phyloP scores from a whole-genome alignment of 2,113 vertebrate genomes.

The Ictalurus punctatus region DNA sequence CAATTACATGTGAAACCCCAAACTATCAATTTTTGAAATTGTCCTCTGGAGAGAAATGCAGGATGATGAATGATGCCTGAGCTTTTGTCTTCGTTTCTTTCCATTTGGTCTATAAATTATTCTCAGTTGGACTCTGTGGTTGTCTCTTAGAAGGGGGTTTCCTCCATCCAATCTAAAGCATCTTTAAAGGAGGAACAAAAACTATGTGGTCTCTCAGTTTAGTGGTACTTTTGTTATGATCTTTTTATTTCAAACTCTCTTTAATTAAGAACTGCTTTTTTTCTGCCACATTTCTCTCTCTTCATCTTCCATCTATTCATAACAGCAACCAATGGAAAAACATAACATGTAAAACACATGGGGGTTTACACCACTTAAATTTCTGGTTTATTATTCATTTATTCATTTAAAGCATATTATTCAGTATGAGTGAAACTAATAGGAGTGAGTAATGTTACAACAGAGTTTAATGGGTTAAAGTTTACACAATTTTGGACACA shows the following conservation, averaged over 20 bases:
- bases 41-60: background rate
- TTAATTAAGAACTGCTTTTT: background rate
- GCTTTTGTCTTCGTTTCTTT: constrained; percentile 14
- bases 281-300: background rate
- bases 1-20: background rate
- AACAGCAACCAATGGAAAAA: background rate
- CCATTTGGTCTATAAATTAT: constrained; percentile 16
- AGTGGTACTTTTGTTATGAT: background rate
- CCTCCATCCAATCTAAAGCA: background rate
- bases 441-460: background rate
- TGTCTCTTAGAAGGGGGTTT: background rate
- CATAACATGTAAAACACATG: background rate
- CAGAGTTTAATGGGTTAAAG: background rate
- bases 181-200: background rate
- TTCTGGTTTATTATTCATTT: background rate
- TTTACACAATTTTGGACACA: background rate
- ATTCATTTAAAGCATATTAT: constrained; percentile 1
- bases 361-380: background rate
- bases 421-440: background rate
- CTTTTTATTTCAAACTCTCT: constrained; percentile 21
- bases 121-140: constrained; percentile 7
- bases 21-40: background rate
- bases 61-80: constrained; percentile 16
- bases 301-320: too few species aligned
- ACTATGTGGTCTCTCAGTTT: constrained; percentile 8